These are phyloP conservation scores for Synanthedon formicaeformis DNA, from an alignment of 2,888 invertebrate genomes.

Conservation along the genomic window DNA sequence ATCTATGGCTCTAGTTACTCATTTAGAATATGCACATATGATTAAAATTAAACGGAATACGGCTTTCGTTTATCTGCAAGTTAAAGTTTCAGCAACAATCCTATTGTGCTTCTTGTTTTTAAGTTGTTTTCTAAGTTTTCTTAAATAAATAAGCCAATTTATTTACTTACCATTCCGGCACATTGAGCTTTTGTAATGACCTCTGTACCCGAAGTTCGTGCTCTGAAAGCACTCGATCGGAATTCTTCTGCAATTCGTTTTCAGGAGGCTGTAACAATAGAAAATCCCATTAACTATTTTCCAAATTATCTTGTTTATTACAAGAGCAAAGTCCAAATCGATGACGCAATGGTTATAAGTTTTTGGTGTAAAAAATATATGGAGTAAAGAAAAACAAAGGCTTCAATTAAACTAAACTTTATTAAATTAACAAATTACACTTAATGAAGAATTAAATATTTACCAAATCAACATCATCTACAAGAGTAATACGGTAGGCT, in stretches of 20 bases:
- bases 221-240: constrained; percentile 88
- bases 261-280: constrained; percentile 84
- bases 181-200: constrained; percentile 92
- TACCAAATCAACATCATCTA: constrained; percentile 36
- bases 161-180: constrained; percentile 88
- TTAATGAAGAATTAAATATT: constrained; percentile 13
- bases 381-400: not conserved
- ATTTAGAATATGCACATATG: too few relatives aligned
- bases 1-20: too few relatives aligned
- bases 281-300: constrained; percentile 3
- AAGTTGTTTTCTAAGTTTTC: too few relatives aligned
- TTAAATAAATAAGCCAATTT: too few relatives aligned
- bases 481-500: constrained; percentile 43
- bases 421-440: not conserved
- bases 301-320: not conserved
- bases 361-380: not conserved
- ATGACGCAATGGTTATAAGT: not conserved
- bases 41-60: too few relatives aligned
- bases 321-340: not conserved
- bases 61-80: too few relatives aligned
- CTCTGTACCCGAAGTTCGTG: constrained; percentile 94
- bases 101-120: too few relatives aligned
- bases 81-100: too few relatives aligned
- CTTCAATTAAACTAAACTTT: not conserved
- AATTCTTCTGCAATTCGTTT: constrained; percentile 91